Base-by-base conservation (phyloP, 1,140 invertebrate species). In the Eubasilissa regina region DNA sequence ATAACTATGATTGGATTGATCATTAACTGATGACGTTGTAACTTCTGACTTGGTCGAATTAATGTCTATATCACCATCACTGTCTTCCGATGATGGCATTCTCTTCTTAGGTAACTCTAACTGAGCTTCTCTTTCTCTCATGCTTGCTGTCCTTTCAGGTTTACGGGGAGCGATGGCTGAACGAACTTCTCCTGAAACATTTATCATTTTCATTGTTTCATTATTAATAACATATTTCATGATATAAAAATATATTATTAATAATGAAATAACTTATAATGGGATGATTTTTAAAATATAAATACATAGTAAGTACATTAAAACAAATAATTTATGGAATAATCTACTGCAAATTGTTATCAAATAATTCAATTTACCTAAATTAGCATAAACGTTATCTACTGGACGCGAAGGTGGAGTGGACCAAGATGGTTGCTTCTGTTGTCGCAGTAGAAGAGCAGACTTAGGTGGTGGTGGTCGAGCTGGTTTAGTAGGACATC, bases 101-200 rank as follows among this genome's bases (percentile, higher is more conserved):
- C 91, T 84, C 83, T 90, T 86, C 82, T 88, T 89, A 45, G 91
- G 88, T 73, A 92, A 86, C 84, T 92, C 92, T 82, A 92, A 85
- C 81, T 91, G 90, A 7, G 91, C 91, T 85, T 93, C 92, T 68
- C 92, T 86, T 85, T 95, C 94, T 84, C 94, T 90, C 93, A 95
- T 94, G 85, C 94, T 95, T 8, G 94, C 94, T 17, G 94, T 95
- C 81, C 95, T 89, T 85, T 95, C 94, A 8, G 95, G 95, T 87
- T 96, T 96, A 47, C 92, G 86, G 10, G 93, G 94, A 60, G 94
- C 93, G 72, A 96, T 91, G 10, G 92, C 91, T 85, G 93, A 94
- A 85, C 94, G 90, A 58, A 95, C 94, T 88, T 95, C 94, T 86
- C 94, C 91, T 93, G 89, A 90, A 88, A 83, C 58, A 79, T n/a